A percentile compares a stretch with the other conserved stretches of the same genome.
Evolutionary conservation across 2,888 invertebrate genomes (phyloP).

Genomic region (Homarus gammarus): DNA sequence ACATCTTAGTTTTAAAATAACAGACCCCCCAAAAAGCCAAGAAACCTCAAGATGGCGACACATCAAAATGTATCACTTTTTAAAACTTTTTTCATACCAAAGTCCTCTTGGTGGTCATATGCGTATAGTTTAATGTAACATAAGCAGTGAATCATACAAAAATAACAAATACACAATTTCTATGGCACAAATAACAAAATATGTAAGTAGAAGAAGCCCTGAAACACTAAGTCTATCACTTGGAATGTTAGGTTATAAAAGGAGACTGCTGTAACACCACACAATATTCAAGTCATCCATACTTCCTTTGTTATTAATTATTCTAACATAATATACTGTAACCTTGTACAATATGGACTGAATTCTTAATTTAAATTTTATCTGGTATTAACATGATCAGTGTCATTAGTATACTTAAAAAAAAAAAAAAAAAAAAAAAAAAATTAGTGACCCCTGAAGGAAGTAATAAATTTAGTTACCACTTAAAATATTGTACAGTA

Average conservation of each 20-base stretch:
- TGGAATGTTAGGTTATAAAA: slow-evolving; percentile 42
- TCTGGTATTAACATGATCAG: not conserved
- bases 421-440: too few relatives aligned
- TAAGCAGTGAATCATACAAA: not conserved
- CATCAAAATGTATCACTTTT: not conserved
- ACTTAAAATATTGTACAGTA: too few relatives aligned
- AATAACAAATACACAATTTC: slow-evolving; percentile 5
- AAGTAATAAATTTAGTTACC: too few relatives aligned
- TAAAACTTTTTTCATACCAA: not conserved
- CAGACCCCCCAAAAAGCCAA: not conserved
- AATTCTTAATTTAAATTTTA: not conserved
- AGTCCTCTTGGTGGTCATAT: not conserved
- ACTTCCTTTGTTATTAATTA: too few relatives aligned
- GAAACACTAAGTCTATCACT: slow-evolving; percentile 28
- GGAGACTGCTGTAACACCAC: not conserved
- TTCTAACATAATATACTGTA: too few relatives aligned
- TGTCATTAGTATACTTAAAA: too few relatives aligned
- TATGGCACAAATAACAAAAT: slow-evolving; percentile 37
- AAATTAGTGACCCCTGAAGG: not conserved
- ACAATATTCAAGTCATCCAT: not conserved
- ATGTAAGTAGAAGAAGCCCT: slow-evolving; percentile 39
- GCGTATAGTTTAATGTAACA: not conserved
- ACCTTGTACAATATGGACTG: too few relatives aligned
- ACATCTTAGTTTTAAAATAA: not conserved
- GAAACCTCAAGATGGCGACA: not conserved